phyloP scores from a whole-genome alignment of 2,113 vertebrate genomes.

The Pygoscelis adeliae region DNA sequence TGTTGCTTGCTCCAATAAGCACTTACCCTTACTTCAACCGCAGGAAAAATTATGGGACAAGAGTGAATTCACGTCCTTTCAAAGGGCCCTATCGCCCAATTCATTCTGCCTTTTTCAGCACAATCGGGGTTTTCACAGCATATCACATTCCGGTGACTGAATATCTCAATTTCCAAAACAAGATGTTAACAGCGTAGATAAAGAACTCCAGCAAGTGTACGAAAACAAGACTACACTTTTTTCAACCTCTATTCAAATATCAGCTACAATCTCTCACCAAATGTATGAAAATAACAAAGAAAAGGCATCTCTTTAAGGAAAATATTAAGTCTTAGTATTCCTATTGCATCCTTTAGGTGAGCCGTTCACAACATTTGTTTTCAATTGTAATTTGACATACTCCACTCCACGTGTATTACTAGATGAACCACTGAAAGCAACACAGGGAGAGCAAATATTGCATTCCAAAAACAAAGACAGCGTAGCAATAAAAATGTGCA shows the following conservation, averaged over 20 bases:
- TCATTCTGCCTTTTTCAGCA: not conserved
- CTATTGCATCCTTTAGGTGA: not conserved
- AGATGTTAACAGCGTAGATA: not conserved
- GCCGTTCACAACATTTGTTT: not conserved
- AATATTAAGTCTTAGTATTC: not conserved
- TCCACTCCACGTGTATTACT: not conserved
- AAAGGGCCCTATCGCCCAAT: not conserved
- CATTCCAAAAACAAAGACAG: not conserved
- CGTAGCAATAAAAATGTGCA: not conserved
- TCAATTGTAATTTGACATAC: not conserved
- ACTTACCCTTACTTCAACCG: not conserved
- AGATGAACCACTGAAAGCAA: not conserved
- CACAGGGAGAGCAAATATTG: not conserved
- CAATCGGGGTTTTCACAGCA: not conserved
- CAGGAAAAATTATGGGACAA: not conserved
- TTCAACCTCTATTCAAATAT: not conserved
- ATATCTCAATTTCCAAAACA: slow-evolving; percentile 17
- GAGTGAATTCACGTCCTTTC: not conserved
- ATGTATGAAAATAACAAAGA: not conserved
- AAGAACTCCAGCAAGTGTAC: not conserved
- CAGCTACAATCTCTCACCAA: not conserved
- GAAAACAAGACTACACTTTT: not conserved
- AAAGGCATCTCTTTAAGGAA: not conserved
- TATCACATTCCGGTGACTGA: not conserved
- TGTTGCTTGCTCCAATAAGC: not conserved